A percentile compares a stretch with the other conserved stretches of the same genome.
These are phyloP conservation scores for Macrotus californicus DNA, from an alignment of 2,113 vertebrate genomes.

Conservation along the genomic window DNA sequence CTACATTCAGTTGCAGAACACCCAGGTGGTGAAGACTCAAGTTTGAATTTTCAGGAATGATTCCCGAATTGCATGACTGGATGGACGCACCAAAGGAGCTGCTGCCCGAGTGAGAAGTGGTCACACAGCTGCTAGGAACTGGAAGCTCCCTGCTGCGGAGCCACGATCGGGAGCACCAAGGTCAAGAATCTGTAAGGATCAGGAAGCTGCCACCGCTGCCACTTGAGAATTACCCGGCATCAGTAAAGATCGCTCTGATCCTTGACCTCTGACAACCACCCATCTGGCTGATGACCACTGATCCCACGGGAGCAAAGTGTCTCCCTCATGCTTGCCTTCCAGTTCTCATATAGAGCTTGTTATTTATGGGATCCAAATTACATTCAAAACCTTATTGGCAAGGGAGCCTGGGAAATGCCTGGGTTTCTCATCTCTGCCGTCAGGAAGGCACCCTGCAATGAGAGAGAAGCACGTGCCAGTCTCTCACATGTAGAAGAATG, in stretches of 20 bases:
- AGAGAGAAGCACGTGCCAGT: not conserved
- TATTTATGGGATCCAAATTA: not conserved
- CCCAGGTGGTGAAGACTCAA: not conserved
- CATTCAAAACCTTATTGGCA: not conserved
- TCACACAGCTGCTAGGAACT: not conserved
- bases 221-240: not conserved
- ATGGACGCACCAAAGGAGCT: not conserved
- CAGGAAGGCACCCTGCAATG: not conserved
- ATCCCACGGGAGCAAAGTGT: not conserved
- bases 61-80: not conserved
- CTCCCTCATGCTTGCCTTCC: not conserved
- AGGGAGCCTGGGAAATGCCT: not conserved
- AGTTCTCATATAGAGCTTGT: not conserved
- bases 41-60: not conserved
- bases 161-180: not conserved
- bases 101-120: not conserved
- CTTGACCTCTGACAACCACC: not conserved
- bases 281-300: not conserved
- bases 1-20: not conserved
- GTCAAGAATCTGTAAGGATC: not conserved
- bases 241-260: not conserved
- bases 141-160: rapidly evolving
- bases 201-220: not conserved
- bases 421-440: not conserved
- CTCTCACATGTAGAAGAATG: not conserved